Evolutionary conservation across 2,797 vertebrate genomes (phyloP).

Genomic region (Sebastes glaucus): DNA sequence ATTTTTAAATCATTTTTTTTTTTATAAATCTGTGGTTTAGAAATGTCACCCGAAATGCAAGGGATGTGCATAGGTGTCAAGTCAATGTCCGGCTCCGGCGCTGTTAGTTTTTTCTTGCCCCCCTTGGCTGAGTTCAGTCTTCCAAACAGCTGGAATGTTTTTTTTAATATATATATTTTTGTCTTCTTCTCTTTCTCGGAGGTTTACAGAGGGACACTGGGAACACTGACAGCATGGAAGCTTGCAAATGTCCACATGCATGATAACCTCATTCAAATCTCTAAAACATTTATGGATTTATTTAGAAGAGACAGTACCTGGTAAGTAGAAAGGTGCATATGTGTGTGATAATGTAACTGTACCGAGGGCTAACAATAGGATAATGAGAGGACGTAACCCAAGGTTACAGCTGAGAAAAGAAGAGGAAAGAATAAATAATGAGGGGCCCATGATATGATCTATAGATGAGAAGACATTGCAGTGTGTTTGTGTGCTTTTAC

Average conservation of each 20-base stretch:
- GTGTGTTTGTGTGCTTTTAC: conserved; percentile 65
- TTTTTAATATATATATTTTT: conserved; percentile 20
- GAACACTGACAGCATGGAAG: conserved; percentile 86
- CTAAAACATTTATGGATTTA: conserved; percentile 91
- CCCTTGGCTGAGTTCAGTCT: conserved; percentile 81
- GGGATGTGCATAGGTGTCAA: conserved; percentile 94
- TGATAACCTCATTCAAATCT: conserved; percentile 93
- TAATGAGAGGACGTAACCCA: background rate
- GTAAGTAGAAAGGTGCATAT: background rate
- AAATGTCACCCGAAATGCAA: conserved; percentile 94
- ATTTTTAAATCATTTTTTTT: conserved; percentile 47
- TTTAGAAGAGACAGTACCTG: conserved; percentile 97
- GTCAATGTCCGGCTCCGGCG: conserved; percentile 29
- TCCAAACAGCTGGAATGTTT: conserved; percentile 95
- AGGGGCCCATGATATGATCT: background rate
- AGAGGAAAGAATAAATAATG: conserved; percentile 28
- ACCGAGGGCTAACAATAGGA: background rate
- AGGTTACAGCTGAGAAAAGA: background rate
- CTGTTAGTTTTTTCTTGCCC: conserved; percentile 71
- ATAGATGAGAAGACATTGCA: conserved; percentile 31
- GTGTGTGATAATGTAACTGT: background rate
- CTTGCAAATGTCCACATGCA: conserved; percentile 98
- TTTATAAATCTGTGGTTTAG: conserved; percentile 91
- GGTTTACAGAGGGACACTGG: conserved; percentile 58
- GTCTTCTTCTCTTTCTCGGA: conserved; percentile 29